These are phyloP conservation scores for Drosophila longiperda DNA, from an alignment of 2,888 invertebrate species.

Conservation along the genomic window DNA sequence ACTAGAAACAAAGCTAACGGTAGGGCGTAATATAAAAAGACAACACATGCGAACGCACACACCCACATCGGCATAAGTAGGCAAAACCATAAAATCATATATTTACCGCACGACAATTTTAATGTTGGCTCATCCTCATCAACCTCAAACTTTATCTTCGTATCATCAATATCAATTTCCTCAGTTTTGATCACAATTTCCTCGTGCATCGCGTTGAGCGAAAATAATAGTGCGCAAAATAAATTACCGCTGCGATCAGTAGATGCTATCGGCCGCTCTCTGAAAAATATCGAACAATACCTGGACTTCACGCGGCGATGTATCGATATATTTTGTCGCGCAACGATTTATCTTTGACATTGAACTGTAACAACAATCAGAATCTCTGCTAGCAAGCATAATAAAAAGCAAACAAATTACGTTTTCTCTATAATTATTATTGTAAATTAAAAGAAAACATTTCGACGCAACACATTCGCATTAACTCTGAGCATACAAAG, in stretches of 20 bases:
- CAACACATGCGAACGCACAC: constrained; percentile 30
- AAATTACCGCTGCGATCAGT: constrained; percentile 66
- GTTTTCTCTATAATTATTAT: background rate
- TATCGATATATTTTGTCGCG: constrained; percentile 29
- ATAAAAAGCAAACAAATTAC: constrained; percentile 9
- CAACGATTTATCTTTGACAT: constrained; percentile 1
- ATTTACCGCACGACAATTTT: constrained; percentile 56
- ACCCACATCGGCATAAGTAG: background rate
- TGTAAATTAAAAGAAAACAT: background rate
- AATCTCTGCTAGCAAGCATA: constrained; percentile 12
- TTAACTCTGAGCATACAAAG: background rate
- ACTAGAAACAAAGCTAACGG: constrained; percentile 57
- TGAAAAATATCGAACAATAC: constrained; percentile 37
- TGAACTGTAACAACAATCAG: constrained; percentile 33
- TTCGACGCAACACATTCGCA: too few species aligned
- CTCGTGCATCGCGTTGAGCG: constrained; percentile 41
- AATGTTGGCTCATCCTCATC: constrained; percentile 21
- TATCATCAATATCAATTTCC: constrained; percentile 61
- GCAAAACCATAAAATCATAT: constrained; percentile 3
- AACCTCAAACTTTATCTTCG: constrained; percentile 56
- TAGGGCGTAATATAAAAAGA: constrained; percentile 62
- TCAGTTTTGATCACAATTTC: constrained; percentile 46
- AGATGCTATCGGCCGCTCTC: constrained; percentile 29
- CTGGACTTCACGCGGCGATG: constrained; percentile 4
- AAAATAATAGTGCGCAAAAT: constrained; percentile 52